These are phyloP conservation scores for Steinernema feltiae DNA, from an alignment of 1,140 invertebrate species.

Conservation along the genomic window DNA sequence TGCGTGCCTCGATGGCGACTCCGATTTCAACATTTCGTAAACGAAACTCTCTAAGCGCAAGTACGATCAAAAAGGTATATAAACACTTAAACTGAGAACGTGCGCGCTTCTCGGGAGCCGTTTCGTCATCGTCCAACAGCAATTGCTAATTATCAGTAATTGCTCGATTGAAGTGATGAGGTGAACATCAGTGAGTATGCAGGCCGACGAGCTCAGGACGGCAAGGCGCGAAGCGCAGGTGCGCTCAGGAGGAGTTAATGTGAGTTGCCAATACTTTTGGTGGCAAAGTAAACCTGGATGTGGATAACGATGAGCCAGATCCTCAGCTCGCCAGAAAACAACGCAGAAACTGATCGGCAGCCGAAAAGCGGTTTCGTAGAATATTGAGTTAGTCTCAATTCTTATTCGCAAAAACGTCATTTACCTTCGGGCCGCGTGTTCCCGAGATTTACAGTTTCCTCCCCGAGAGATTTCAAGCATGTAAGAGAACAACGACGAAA, in stretches of 20 bases:
- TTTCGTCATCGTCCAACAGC: not conserved
- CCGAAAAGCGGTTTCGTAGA: not conserved
- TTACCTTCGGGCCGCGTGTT: not conserved
- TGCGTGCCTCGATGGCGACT: too few relatives aligned
- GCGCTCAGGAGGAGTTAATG: too few relatives aligned
- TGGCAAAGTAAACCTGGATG: not conserved
- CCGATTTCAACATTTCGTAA: not conserved
- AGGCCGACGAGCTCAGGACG: too few relatives aligned
- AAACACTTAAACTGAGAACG: not conserved
- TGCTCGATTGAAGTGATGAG: too few relatives aligned
- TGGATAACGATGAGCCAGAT: not conserved
- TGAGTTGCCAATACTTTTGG: too few relatives aligned
- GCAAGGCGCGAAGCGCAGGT: too few relatives aligned
- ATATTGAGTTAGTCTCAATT: not conserved
- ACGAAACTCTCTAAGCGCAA: not conserved
- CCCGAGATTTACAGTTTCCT: not conserved
- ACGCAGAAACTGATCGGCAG: not conserved
- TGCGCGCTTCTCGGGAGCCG: not conserved
- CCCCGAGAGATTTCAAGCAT: too few relatives aligned
- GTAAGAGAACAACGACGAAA: not conserved
- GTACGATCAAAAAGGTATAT: not conserved
- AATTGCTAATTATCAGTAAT: too few relatives aligned
- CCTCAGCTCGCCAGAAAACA: too few relatives aligned
- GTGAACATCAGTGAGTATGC: too few relatives aligned
- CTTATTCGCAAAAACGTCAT: not conserved